Base-by-base conservation (phyloP, 2,797 vertebrate genomes). In the Melanotaenia maccullochi region DNA sequence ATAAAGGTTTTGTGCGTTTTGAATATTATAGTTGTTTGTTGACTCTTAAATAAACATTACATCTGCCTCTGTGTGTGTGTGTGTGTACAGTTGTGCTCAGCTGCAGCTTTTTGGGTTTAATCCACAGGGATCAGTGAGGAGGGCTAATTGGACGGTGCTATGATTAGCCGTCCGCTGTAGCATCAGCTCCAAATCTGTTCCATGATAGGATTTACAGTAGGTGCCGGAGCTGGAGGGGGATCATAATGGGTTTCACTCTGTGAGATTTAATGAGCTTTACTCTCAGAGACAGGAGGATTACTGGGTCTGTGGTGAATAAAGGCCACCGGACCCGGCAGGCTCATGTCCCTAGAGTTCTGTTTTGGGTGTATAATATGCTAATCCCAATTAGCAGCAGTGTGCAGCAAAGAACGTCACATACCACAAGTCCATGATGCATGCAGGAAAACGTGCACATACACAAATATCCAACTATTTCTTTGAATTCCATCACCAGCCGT, bases 241-340 rank as follows among this genome's bases (percentile, higher is more conserved):
- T 91, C 85, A 92, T 92, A 89, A 88, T 89, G 83, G 90, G 81
- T 85, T 89, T 87, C 86, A 84, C 88, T 92, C 90, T 65, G 38
- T 40, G 79, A 89, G 85, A 75, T 89, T 78, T 93, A 92, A 93
- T 90, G 83, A 93, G 92, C 84, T 94, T 93, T 93, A 75, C 88
- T 92, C 79, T 75, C 76, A 86, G 75, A 86, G 75, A 88, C 88
- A 86, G 85, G 63, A 69, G 84, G 89, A 88, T 94, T 93, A 87
- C 65, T 63, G 82, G 76, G 81, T 86, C 75, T 86, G 71, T 78
- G 61, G 81, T 81, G 87, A 83, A 84, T 84, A 84, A 89, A 81
- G 85, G 77, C 87, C 81, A 85, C 78, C 78, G n/a, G 84, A 80
- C 80, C 61, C 24, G 58, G 81, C 87, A 87, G 86, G 65, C 86